phyloP scores from a whole-genome alignment of 2,797 vertebrate species.

The Eidolon dupreanum region DNA sequence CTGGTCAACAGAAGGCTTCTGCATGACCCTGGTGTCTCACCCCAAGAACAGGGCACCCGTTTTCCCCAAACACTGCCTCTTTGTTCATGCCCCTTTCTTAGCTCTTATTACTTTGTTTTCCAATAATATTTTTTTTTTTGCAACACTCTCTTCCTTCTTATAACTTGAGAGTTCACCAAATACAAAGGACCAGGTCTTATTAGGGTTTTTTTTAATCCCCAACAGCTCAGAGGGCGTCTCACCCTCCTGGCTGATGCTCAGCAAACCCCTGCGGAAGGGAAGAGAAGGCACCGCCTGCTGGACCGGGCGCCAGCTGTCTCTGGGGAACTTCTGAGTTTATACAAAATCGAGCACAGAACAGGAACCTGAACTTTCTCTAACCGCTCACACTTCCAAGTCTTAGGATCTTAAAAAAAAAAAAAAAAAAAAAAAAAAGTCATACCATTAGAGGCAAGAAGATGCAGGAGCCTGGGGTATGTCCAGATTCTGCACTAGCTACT shows the following conservation, averaged over 20 bases:
- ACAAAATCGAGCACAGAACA: neutral
- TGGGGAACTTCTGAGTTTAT: neutral
- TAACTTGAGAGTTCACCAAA: neutral
- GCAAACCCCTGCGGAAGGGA: no score
- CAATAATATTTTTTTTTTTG: neutral
- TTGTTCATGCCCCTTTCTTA: neutral
- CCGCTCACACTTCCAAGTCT: neutral
- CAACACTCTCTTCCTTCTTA: neutral
- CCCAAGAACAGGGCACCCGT: neutral
- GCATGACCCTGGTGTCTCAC: no score
- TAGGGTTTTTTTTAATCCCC: neutral
- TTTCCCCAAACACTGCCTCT: neutral
- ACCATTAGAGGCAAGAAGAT: neutral
- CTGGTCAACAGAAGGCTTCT: neutral
- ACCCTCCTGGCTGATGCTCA: neutral
- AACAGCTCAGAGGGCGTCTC: neutral
- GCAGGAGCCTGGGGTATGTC: neutral
- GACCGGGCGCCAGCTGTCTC: neutral
- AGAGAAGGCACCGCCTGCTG: neutral
- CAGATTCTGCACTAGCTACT: neutral
- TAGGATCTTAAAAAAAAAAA: neutral
- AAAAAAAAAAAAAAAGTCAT: no score
- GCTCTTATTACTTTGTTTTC: neutral
- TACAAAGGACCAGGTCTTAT: neutral
- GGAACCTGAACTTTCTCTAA: neutral